Evolutionary conservation across 2,888 invertebrate genomes (phyloP).

Genomic region (Eugnorisma glareosa): DNA sequence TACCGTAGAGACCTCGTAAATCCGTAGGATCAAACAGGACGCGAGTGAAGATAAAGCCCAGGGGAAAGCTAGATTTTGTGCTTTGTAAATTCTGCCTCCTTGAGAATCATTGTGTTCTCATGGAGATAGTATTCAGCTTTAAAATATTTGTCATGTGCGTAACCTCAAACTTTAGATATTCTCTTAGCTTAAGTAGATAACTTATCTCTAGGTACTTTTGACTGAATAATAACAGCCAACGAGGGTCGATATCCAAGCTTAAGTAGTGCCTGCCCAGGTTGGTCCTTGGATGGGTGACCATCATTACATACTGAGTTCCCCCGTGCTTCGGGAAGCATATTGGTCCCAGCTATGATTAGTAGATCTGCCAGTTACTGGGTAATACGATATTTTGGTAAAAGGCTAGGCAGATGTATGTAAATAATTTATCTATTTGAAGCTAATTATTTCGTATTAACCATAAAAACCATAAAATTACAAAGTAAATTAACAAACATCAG

Average conservation of each 20-base stretch:
- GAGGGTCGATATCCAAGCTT: background rate
- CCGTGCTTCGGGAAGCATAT: background rate
- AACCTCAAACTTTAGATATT: background rate
- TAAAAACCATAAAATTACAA: conserved; percentile 19
- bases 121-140: too few species aligned
- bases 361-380: background rate
- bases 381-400: background rate
- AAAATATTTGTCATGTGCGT: background rate
- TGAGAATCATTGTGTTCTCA: too few species aligned
- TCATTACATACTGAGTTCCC: background rate
- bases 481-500: conserved; percentile 53
- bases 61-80: background rate
- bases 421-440: background rate
- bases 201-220: background rate
- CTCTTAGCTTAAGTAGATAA: background rate
- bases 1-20: background rate
- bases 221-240: background rate
- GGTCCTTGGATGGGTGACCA: background rate
- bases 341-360: background rate
- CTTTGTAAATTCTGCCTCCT: background rate
- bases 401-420: background rate
- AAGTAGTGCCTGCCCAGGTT: background rate
- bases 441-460: background rate
- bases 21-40: background rate
- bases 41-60: background rate